Base-by-base conservation (phyloP, 2,113 vertebrate species). In the Datnioides undecimradiatus region DNA sequence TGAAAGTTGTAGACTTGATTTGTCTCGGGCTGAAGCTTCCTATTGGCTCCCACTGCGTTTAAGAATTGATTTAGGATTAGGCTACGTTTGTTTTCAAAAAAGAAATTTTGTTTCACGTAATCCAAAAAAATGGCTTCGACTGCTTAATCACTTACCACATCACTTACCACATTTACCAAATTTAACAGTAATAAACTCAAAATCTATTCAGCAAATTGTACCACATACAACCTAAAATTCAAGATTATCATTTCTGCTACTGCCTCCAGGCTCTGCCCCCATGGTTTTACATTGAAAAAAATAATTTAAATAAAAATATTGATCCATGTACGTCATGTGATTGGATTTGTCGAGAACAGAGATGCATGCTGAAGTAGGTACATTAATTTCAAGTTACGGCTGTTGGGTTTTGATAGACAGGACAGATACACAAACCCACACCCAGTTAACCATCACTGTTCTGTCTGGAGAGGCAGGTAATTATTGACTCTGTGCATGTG, bases 391-490 rank as follows among this genome's bases (percentile, higher is more conserved):
- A 25, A 69, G 48, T 62, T 57, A 3, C 17, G 33, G 43, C 45
- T 59, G 33, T 34, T 64, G 54, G 25, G 29, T 68, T 79, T 64
- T 52, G 55, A 79, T 29, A 23, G n/a, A 71, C 70, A 49, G 54
- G 72, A 27, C 36, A 71, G 59, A 63, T 17, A 17, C 12, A 67
- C 11, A 67, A 59, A 79, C 51, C 14, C 38, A 40, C 36, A 68
- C 58, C 62, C 51, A 70, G 60, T 81, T 73, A 66, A 65, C 67
- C 73, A 64, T 67, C 63, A 79, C 67, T 25, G 48, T 27, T 76
- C 41, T 74, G 76, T 87, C 77, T 87, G 74, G 59, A 83, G 45
- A 79, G 43, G 51, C 80, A 79, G 84, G 82, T 83, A 90, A 88
- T 88, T 71, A 88, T 80, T 86, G 80, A 85, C 60, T 40, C 0